phyloP scores from a whole-genome alignment of 1,140 invertebrate species.

The Bombus cullumanus region DNA sequence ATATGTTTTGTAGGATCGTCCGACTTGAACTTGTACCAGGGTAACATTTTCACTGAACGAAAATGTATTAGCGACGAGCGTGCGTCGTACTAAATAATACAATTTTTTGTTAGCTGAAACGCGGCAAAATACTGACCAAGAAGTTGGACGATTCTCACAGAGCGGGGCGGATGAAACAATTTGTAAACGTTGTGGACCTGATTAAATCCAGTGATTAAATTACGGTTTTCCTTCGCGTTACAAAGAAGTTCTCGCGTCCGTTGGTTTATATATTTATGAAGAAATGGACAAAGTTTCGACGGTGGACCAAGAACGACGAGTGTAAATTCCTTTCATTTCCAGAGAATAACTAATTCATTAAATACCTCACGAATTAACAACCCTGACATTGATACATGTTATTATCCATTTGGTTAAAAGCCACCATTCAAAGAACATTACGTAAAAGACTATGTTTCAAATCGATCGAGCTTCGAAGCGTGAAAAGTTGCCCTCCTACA shows the following conservation, averaged over 20 bases:
- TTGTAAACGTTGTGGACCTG: not conserved
- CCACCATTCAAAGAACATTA: not conserved
- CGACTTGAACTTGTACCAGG: slow-evolving; percentile 7
- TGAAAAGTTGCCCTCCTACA: too few species aligned
- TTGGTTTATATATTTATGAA: too few species aligned
- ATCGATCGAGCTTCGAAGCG: too few species aligned
- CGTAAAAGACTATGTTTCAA: not conserved
- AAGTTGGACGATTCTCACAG: not conserved
- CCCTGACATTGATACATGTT: slow-evolving; percentile 48
- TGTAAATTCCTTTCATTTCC: slow-evolving; percentile 51
- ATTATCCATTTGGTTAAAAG: slow-evolving; percentile 66
- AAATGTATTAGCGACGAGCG: slow-evolving; percentile 17
- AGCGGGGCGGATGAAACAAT: not conserved
- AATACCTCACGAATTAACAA: slow-evolving; percentile 19
- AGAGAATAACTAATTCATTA: slow-evolving; percentile 65
- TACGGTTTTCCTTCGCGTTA: not conserved
- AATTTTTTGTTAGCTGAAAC: slow-evolving; percentile 40
- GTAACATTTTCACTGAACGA: slow-evolving; percentile 17
- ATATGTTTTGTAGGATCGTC: not conserved
- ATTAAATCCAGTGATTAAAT: not conserved
- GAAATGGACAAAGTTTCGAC: slow-evolving; percentile 42
- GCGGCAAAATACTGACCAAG: too few species aligned
- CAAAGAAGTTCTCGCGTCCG: not conserved
- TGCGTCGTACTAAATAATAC: slow-evolving; percentile 26
- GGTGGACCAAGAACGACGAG: not conserved